Evolutionary conservation across 2,113 vertebrate species (phyloP).

Genomic region (Cephalopterus ornatus): DNA sequence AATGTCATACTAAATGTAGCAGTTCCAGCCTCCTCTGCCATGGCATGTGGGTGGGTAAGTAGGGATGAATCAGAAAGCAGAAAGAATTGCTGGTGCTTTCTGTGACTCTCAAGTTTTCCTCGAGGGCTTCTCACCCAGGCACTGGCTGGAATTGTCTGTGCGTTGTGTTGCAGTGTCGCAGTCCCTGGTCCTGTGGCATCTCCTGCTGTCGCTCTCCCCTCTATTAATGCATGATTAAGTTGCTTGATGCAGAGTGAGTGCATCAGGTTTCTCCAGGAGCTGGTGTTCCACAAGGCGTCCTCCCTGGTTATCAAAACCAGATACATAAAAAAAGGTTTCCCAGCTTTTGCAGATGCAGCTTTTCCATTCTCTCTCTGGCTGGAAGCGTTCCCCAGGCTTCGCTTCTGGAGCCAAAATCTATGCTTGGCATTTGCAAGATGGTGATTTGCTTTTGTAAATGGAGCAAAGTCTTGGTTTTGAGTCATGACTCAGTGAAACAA

Average conservation of each 20-base stretch:
- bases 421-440: not conserved
- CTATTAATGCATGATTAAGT: not conserved
- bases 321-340: not conserved
- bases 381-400: not conserved
- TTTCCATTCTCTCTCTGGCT: not conserved
- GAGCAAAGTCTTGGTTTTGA: not conserved
- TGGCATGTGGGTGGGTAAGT: slow-evolving; percentile 12
- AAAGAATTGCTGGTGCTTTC: slow-evolving; percentile 28
- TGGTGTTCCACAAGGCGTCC: not conserved
- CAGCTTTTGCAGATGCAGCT: slow-evolving; percentile 14
- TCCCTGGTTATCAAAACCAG: not conserved
- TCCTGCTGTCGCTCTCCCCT: not conserved
- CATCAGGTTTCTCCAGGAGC: not conserved
- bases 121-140: slow-evolving; percentile 3
- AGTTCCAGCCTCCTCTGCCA: slow-evolving; percentile 14
- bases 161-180: not conserved
- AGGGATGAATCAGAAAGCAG: slow-evolving; percentile 58
- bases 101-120: slow-evolving; percentile 25
- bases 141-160: not conserved
- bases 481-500: slow-evolving; percentile 53
- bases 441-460: slow-evolving; percentile 31
- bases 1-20: slow-evolving; percentile 60
- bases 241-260: not conserved
- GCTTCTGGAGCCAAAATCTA: not conserved
- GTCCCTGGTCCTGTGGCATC: not conserved